Conservation (phyloP, 2,888 invertebrate genomes). For the Agrypnus murinus region DNA sequence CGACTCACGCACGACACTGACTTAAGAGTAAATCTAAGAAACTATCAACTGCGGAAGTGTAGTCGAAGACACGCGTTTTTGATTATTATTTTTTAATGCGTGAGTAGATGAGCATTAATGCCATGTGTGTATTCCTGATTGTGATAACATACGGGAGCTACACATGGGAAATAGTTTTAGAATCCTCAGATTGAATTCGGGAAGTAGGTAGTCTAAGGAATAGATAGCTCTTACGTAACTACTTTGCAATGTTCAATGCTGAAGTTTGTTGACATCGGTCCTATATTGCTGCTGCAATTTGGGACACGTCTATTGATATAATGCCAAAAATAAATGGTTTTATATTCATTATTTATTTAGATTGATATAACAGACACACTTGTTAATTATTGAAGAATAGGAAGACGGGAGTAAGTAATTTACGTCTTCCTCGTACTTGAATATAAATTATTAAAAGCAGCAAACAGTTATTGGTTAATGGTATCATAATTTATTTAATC, state of each 20-base stretch:
- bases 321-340: conserved; percentile 27
- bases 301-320: conserved; percentile 33
- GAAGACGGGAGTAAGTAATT: not conserved
- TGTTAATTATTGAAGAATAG: conserved; percentile 14
- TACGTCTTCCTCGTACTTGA: no score
- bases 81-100: conserved; percentile 37
- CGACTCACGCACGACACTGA: conserved; percentile 35
- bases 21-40: conserved; percentile 15
- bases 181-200: conserved; percentile 29
- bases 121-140: conserved; percentile 44
- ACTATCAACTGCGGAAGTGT: conserved; percentile 37
- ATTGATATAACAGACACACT: conserved; percentile 23
- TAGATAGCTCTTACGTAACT: conserved; percentile 40
- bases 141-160: conserved; percentile 41
- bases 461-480: no score
- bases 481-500: no score
- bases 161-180: conserved; percentile 49
- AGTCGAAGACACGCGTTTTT: conserved; percentile 42
- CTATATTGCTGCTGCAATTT: conserved; percentile 24
- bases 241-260: conserved; percentile 38
- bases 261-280: conserved; percentile 37
- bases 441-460: no score
- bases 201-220: no score
- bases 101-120: conserved; percentile 30
- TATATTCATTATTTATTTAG: conserved; percentile 18